Evolutionary conservation across 2,113 vertebrate genomes (phyloP), one percentile per base, ranked within the genome.

Genomic region (Collichthys lucidus): DNA sequence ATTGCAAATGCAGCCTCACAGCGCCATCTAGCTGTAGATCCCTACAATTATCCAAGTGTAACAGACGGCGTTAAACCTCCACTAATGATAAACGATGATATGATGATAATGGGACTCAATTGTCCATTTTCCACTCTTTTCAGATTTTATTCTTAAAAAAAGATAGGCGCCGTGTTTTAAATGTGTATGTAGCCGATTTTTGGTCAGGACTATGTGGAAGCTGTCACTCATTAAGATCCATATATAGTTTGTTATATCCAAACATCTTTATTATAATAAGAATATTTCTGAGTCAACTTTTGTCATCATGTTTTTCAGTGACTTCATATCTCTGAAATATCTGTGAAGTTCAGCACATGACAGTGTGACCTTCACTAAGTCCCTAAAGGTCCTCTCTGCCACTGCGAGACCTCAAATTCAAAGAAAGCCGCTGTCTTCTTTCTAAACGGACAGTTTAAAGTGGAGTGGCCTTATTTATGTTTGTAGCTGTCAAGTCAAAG

Each of bases 401-500:
- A 49, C 83, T 52, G 42, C 8, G 2, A 60, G 69, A 80, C 53
- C 56, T 44, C 24, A 20, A 61, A 53, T 17, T 57, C 8, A 0
- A 77, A 76, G 56, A 68, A 79, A 55, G 79, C 82, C 52, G 61
- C 79, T 81, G 80, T 89, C 72, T 12, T 86, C 72, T 85, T 77
- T 77, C 60, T 40, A 87, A 73, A 89, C 79, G 74, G 88, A 89
- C 89, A 50, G 26, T 85, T 60, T 57, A 57, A 82, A 71, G 83
- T 86, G 75, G 69, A 88, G 85, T 88, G 91, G 89, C 91, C 92
- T 93, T 92, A 89, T 66, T 82, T 74, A 14, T 69, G 60, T 91
- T 31, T 24, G 74, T 81, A 55, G 19, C 44, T 9, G 15, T 86
- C 50, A 42, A 67, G 69, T 86, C 55, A 20, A 88, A 90, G 86